Percentiles rank a stretch among this genome's conserved stretches.
phyloP scores from a whole-genome alignment of 2,797 vertebrate species.

The Botia almorhae region DNA sequence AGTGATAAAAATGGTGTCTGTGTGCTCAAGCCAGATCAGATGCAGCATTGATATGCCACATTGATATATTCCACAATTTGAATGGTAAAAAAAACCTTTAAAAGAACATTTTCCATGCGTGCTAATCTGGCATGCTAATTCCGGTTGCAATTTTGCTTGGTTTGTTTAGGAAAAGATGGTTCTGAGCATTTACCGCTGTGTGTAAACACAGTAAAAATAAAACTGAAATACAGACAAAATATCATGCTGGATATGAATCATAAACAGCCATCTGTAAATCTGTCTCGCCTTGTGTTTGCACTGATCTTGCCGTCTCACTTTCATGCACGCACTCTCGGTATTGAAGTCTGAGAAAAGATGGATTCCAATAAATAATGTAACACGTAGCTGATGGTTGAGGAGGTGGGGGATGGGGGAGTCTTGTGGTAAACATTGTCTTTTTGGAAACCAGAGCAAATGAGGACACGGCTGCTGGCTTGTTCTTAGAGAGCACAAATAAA shows the following conservation, averaged over 20 bases:
- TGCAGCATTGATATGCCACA: not conserved
- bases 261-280: slow-evolving; percentile 22
- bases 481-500: slow-evolving; percentile 31
- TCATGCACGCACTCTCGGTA: slow-evolving; percentile 44
- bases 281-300: slow-evolving; percentile 17
- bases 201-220: not conserved
- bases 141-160: too few relatives aligned
- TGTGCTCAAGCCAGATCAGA: too few relatives aligned
- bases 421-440: slow-evolving; percentile 58
- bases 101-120: too few relatives aligned
- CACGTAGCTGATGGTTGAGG: slow-evolving; percentile 62
- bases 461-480: slow-evolving; percentile 35
- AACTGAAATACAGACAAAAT: not conserved
- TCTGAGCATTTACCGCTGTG: not conserved
- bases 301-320: slow-evolving; percentile 21
- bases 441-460: slow-evolving; percentile 50
- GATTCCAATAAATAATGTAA: slow-evolving; percentile 74
- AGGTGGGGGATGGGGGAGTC: slow-evolving; percentile 60
- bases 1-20: not conserved
- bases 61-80: too few relatives aligned
- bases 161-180: too few relatives aligned
- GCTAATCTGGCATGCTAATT: too few relatives aligned
- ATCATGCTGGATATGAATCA: not conserved
- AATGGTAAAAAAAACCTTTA: too few relatives aligned
- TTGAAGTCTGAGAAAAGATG: slow-evolving; percentile 37